Evolutionary conservation across 2,888 invertebrate genomes (phyloP).

Genomic region (Notodonta dromedarius): DNA sequence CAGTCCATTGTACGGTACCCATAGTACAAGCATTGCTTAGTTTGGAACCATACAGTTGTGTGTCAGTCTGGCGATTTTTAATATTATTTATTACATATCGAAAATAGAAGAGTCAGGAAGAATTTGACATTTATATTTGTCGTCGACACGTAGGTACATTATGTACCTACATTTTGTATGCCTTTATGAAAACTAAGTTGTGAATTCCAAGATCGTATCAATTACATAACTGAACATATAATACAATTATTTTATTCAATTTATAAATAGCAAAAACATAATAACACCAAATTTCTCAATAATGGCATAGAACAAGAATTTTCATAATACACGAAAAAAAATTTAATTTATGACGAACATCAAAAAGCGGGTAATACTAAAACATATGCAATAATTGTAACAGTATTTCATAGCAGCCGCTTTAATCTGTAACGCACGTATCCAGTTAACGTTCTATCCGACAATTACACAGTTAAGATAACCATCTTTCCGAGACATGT

Average conservation of each 20-base stretch:
- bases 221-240: no score
- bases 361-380: slow-evolving; percentile 18
- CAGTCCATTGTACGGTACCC: no score
- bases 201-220: background rate
- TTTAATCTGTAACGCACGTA: slow-evolving; percentile 51
- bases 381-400: slow-evolving; percentile 44
- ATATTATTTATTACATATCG: no score
- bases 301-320: slow-evolving; percentile 7
- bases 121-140: no score
- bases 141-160: no score
- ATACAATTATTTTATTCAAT: no score
- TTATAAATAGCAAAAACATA: background rate
- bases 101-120: no score
- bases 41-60: no score
- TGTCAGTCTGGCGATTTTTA: no score
- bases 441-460: slow-evolving; percentile 70
- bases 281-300: background rate
- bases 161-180: no score
- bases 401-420: slow-evolving; percentile 47
- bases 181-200: background rate
- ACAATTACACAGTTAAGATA: slow-evolving; percentile 73
- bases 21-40: no score
- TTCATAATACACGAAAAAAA: slow-evolving; percentile 1
- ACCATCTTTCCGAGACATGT: slow-evolving; percentile 58
- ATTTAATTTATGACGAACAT: slow-evolving; percentile 14